Base-by-base conservation (phyloP, 2,888 invertebrate species). In the Platypus cylindrus region DNA sequence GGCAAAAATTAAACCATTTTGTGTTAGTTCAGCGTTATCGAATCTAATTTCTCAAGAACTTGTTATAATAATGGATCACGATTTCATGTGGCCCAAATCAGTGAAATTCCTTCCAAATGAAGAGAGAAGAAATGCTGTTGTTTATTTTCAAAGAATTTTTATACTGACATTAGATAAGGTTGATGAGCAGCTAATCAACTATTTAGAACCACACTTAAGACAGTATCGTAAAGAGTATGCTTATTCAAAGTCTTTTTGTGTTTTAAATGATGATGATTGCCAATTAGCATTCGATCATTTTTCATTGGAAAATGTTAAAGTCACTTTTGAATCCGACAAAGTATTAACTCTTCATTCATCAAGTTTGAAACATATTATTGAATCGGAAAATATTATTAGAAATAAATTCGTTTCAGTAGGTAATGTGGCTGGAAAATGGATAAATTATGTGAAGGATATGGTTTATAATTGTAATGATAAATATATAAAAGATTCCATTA, bases 61-160 rank as follows among this genome's bases (percentile, higher is more conserved):
- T 12, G 31, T 36, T 39, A 31, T 17, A 41, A 25, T 38, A 34
- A 15, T 30, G 12, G 40, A 32, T 25, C 34, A 20, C 16, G 33
- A 34, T 2, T 14, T 36, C 8, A 22, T 36, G n/a, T 39, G 49
- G 36, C 51, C 53, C 14, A n/a, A 32, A 17, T 32, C 39, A 22
- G 34, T 43, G 3, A 54, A 50, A 39, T 24, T 48, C 16, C 37
- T 52, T 29, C 29, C 7, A 20, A 24, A 18, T 2, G 22, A 12
- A 5, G 32, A 24, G 11, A 27, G 43, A 34, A 14, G 43, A 11
- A 20, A 37, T 25, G 45, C 46, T 7, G 31, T 48, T 8, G 30
- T 48, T 23, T 41, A 49, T 36, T 35, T 46, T 20, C 47, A 48
- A 31, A 43, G 47, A 34, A 40, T 50, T 30, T 50, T 48, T 39